Evolutionary conservation across 92 coral and sea anemone genomes (phyloP).

Genomic region (Bergia sp.): DNA sequence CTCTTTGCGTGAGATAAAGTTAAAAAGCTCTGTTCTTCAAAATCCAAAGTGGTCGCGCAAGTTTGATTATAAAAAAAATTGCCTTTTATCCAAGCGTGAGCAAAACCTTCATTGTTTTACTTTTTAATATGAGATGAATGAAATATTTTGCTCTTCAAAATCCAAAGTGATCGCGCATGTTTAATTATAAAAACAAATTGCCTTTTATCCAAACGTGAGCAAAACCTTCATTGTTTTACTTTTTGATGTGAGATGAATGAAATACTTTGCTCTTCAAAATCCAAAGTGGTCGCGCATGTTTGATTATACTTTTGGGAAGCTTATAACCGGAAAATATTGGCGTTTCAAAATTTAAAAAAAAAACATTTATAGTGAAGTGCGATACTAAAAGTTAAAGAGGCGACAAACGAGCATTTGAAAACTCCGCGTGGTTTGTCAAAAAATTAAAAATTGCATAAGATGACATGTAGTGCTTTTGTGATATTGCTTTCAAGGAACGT

Average conservation of each 20-base stretch:
- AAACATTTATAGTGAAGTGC: slow-evolving; percentile 30
- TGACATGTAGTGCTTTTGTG: slow-evolving; percentile 26
- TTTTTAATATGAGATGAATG: background rate
- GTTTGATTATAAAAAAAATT: slow-evolving; percentile 7
- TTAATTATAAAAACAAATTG: slow-evolving; percentile 12
- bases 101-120: slow-evolving; percentile 17
- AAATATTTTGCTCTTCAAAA: background rate
- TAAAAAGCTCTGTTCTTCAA: background rate
- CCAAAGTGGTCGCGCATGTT: slow-evolving; percentile 13
- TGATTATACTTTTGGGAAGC: slow-evolving; percentile 13
- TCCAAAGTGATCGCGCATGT: background rate
- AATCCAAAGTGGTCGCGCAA: slow-evolving; percentile 16
- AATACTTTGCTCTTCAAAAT: slow-evolving; percentile 3
- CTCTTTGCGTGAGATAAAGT: background rate
- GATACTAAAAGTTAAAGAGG: slow-evolving; percentile 27
- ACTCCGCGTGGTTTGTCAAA: slow-evolving; percentile 39
- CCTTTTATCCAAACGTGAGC: background rate
- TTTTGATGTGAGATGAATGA: background rate
- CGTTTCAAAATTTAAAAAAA: slow-evolving; percentile 15
- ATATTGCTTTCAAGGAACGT: slow-evolving; percentile 30
- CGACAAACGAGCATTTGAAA: slow-evolving; percentile 24
- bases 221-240: background rate
- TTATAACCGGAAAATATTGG: slow-evolving; percentile 17
- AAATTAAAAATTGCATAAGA: slow-evolving; percentile 18
- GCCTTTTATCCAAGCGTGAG: slow-evolving; percentile 9